Evolutionary conservation across 2,888 invertebrate species (phyloP), one percentile per base, ranked within the genome.

Genomic region (Chromoteleia sp.): DNA sequence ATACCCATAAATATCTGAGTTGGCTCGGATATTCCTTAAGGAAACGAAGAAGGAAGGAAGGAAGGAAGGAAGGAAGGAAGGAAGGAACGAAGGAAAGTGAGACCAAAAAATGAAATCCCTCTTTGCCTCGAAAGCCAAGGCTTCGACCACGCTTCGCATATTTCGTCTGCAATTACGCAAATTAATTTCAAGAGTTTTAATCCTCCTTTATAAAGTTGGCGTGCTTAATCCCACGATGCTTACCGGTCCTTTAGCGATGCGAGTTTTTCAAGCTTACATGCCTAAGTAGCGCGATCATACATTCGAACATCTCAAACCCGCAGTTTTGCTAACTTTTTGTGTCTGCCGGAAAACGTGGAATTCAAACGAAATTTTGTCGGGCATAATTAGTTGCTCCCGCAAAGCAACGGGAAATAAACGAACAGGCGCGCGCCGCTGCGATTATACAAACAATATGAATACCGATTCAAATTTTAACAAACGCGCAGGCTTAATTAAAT

Each of bases 111-210:
- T 33, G 17, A 48, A 68, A 74, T 59, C 54, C 79, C 65, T 58
- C 25, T 25, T 58, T 78, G 33, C 67, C 15, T 41, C n/a, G 10
- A 21, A 59, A 33, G 8, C 36, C 59, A 33, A 45, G 15, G 58
- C 48, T 56, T 58, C 67, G 48, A 52, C 81, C 45, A 50, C 79
- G 74, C 43, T 41, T 50, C 74, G 65, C 76, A 73, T 52, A 68
- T 84, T 83, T 81, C 83, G 85, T 63, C 75, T 80, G 85, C 85
- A 88, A 88, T 86, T 86, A 86, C 85, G 84, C 82, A 85, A 88
- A 87, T 88, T 86, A 85, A 85, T 85, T 86, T 85, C 79, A 84
- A 82, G 85, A 85, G 84, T 84, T 86, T 85, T 84, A 86, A 87
- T 86, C 85, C 81, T 82, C 81, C 81, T 81, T 79, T 75, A 83